These are phyloP conservation scores for Wiebesia pumilae DNA, from an alignment of 1,140 invertebrate species.

Conservation along the genomic window DNA sequence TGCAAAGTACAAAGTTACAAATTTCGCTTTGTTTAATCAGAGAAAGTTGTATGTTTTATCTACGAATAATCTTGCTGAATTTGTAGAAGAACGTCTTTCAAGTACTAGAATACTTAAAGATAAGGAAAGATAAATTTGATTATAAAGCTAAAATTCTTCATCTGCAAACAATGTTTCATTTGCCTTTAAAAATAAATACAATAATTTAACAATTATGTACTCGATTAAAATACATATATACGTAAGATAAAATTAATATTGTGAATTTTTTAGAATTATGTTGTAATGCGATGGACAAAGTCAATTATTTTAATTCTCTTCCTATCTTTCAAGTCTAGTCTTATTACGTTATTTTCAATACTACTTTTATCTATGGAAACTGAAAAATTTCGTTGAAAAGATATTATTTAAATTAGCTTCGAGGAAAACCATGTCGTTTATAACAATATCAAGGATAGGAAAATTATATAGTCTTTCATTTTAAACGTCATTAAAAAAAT, in stretches of 20 bases:
- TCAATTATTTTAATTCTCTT: not conserved
- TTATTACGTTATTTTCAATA: too few relatives aligned
- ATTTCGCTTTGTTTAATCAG: not conserved
- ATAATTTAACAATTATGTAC: not conserved
- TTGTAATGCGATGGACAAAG: not conserved
- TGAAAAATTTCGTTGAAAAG: too few relatives aligned
- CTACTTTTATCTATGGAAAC: too few relatives aligned
- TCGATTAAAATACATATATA: not conserved
- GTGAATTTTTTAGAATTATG: not conserved
- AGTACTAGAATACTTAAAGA: constrained; percentile 22
- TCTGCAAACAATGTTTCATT: not conserved
- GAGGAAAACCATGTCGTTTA: too few relatives aligned
- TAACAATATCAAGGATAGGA: too few relatives aligned
- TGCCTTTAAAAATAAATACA: not conserved
- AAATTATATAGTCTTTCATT: too few relatives aligned
- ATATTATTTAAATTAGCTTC: too few relatives aligned
- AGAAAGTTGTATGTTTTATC: constrained; percentile 8
- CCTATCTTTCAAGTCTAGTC: too few relatives aligned
- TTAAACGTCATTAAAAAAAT: too few relatives aligned
- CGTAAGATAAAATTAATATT: not conserved
- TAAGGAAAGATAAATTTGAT: constrained; percentile 34
- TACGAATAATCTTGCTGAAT: constrained; percentile 16
- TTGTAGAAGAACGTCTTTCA: not conserved
- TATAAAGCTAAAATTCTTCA: not conserved
- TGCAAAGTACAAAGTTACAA: not conserved